Percentiles rank a stretch among this genome's conserved stretches.
These are phyloP conservation scores for Drosophila monieri DNA, from an alignment of 2,888 invertebrate species.

Conservation along the genomic window DNA sequence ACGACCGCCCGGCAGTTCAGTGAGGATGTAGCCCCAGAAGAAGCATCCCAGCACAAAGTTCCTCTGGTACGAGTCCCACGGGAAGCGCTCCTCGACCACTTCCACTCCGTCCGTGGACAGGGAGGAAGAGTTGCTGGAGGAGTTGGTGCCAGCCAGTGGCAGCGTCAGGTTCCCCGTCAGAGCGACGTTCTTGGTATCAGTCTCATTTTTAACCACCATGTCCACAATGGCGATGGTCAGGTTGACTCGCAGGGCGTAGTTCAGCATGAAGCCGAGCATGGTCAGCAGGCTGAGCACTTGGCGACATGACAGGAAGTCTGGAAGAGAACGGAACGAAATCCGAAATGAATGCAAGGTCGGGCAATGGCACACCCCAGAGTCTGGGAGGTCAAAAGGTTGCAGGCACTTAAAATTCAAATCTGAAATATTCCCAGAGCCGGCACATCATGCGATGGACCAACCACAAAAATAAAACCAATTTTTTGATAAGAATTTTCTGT, in stretches of 20 bases:
- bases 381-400: conserved; percentile 14
- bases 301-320: conserved; percentile 90
- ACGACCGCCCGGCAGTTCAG: conserved; percentile 94
- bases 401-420: conserved; percentile 23
- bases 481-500: conserved; percentile 19
- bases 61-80: conserved; percentile 91
- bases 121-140: conserved; percentile 10
- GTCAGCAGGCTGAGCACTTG: conserved; percentile 93
- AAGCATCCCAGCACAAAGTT: conserved; percentile 93
- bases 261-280: conserved; percentile 94
- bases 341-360: conserved; percentile 14
- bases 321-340: conserved; percentile 64
- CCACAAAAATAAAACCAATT: neutral
- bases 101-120: conserved; percentile 40
- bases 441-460: neutral
- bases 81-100: conserved; percentile 85
- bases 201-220: conserved; percentile 86
- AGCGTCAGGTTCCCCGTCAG: conserved; percentile 23
- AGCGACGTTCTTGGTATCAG: conserved; percentile 8
- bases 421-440: conserved; percentile 51
- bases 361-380: conserved; percentile 1
- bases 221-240: conserved; percentile 94
- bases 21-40: conserved; percentile 96
- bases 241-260: conserved; percentile 94
- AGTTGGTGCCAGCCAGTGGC: neutral